Evolutionary conservation across 2,888 invertebrate genomes (phyloP).

Genomic region (Diachrysia chrysitis): DNA sequence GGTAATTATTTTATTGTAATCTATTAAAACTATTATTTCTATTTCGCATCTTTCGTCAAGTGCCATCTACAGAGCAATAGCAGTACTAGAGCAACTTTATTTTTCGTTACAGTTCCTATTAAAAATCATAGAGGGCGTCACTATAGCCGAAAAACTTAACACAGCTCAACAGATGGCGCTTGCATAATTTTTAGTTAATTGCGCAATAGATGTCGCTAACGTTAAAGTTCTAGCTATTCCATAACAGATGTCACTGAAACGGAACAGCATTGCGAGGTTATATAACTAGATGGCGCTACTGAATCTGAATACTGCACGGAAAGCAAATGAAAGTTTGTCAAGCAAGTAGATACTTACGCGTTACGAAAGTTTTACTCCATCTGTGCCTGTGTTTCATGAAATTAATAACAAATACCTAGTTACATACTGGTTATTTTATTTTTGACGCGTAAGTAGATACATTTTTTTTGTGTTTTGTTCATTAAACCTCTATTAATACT

Average conservation of each 20-base stretch:
- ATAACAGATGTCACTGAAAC: slow-evolving; percentile 27
- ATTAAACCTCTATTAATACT: too few species aligned
- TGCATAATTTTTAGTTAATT: slow-evolving; percentile 5
- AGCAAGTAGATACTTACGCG: slow-evolving; percentile 30
- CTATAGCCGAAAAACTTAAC: accelerated
- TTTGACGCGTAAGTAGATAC: too few species aligned
- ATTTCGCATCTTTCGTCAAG: not conserved
- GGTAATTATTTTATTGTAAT: slow-evolving; percentile 1
- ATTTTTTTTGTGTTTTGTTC: too few species aligned
- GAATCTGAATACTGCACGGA: not conserved
- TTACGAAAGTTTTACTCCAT: slow-evolving; percentile 53
- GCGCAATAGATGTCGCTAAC: slow-evolving; percentile 25
- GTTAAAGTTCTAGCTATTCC: slow-evolving; percentile 11
- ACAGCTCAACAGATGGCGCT: slow-evolving; percentile 36
- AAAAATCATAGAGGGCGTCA: slow-evolving; percentile 34
- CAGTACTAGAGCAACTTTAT: not conserved
- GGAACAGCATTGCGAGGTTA: not conserved
- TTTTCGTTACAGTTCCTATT: accelerated
- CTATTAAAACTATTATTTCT: not conserved
- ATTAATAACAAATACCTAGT: not conserved
- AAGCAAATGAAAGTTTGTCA: slow-evolving; percentile 13
- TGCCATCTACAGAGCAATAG: slow-evolving; percentile 32
- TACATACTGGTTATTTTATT: too few species aligned
- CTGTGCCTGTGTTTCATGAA: slow-evolving; percentile 22
- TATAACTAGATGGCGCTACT: slow-evolving; percentile 45